phyloP scores from a whole-genome alignment of 2,797 vertebrate species.

The Buceros bicornis region DNA sequence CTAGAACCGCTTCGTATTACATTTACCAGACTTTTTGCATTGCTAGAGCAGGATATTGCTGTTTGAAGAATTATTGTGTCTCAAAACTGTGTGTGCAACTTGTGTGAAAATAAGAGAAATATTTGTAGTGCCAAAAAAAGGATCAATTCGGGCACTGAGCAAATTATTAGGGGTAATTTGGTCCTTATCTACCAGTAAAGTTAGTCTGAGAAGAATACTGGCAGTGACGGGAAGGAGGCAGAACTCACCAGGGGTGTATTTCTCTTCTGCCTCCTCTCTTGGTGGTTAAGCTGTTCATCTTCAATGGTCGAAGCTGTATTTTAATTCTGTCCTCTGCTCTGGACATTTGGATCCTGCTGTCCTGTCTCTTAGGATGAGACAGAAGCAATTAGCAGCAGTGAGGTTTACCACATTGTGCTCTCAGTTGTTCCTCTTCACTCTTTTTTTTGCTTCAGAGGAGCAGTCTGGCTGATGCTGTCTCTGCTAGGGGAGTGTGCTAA shows the following conservation, averaged over 20 bases:
- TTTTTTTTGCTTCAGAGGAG: not conserved
- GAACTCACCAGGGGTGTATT: not conserved
- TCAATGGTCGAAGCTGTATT: not conserved
- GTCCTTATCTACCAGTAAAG: not conserved
- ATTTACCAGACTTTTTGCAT: not conserved
- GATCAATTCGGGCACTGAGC: not conserved
- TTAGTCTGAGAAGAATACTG: not conserved
- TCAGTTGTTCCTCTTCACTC: not conserved
- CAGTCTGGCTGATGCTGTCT: not conserved
- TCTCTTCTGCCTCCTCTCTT: not conserved
- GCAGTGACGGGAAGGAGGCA: not conserved
- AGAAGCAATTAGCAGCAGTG: not conserved
- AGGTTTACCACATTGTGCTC: not conserved
- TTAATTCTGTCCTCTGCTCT: not conserved
- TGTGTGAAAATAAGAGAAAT: not conserved
- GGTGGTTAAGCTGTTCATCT: not conserved
- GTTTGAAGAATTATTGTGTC: not conserved
- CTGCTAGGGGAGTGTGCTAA: not conserved
- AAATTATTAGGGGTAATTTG: not conserved
- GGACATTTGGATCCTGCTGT: not conserved
- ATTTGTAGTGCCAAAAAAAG: not conserved
- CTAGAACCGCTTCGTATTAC: not conserved
- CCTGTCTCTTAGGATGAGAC: not conserved
- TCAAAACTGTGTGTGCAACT: not conserved
- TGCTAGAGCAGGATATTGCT: not conserved